Evolutionary conservation across 2,113 vertebrate species (phyloP).

Genomic region (Bufo gargarizans): DNA sequence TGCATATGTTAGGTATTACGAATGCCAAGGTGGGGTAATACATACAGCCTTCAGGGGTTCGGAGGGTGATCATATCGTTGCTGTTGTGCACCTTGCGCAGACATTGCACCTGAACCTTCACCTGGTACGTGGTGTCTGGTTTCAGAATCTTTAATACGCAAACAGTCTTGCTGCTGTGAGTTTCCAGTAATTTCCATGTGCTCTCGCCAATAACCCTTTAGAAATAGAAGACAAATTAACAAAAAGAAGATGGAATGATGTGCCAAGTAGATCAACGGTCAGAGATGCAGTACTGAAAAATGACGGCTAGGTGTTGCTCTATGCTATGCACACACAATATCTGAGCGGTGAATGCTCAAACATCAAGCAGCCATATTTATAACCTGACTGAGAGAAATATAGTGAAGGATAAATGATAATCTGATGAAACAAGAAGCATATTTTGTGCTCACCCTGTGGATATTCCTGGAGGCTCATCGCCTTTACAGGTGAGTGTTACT

Average conservation of each 20-base stretch:
- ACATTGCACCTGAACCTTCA: slow-evolving; percentile 93
- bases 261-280: not conserved
- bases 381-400: no score
- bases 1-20: no score
- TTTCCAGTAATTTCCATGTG: slow-evolving; percentile 87
- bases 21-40: slow-evolving; percentile 35
- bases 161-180: slow-evolving; percentile 92
- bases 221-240: rapidly evolving
- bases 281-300: not conserved
- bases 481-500: no score
- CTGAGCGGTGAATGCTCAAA: not conserved
- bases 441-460: no score
- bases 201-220: slow-evolving; percentile 83
- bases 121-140: slow-evolving; percentile 91
- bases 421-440: no score
- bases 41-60: slow-evolving; percentile 93
- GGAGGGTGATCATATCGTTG: slow-evolving; percentile 86
- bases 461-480: no score
- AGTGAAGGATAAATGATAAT: no score
- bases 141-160: slow-evolving; percentile 82
- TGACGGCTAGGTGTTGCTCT: not conserved
- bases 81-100: slow-evolving; percentile 86
- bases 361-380: no score
- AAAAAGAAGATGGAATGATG: not conserved
- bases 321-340: not conserved